Evolutionary conservation across 2,888 invertebrate genomes (phyloP).

Genomic region (Norana najaformis): DNA sequence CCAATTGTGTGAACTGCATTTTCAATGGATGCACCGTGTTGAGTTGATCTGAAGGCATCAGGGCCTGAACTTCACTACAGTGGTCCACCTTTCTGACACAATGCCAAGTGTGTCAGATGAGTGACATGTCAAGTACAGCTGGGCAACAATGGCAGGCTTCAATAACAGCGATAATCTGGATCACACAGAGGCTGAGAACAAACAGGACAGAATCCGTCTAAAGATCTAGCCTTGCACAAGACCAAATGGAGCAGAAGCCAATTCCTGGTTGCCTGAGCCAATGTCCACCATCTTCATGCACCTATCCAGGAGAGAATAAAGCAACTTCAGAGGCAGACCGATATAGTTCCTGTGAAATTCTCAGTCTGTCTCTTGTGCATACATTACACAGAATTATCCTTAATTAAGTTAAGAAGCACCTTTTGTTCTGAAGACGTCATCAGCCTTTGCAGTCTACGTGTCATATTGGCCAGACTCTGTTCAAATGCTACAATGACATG

Average conservation of each 20-base stretch:
- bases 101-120: not conserved
- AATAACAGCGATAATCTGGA: not conserved
- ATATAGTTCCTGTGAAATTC: not conserved
- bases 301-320: not conserved
- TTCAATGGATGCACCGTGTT: not conserved
- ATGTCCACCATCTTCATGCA: no score
- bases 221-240: not conserved
- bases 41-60: not conserved
- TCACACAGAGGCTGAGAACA: not conserved
- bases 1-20: not conserved
- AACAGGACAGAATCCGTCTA: not conserved
- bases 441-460: slow-evolving; percentile 87
- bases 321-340: no score
- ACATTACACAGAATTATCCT: not conserved
- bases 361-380: no score
- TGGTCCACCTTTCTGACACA: not conserved
- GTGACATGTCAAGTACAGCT: not conserved
- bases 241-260: not conserved
- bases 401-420: slow-evolving; percentile 33
- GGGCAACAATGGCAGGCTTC: not conserved
- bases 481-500: slow-evolving; percentile 98
- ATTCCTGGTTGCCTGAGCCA: not conserved
- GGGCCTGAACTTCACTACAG: not conserved
- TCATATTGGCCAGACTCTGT: slow-evolving; percentile 94
- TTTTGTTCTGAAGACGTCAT: slow-evolving; percentile 81